These are phyloP conservation scores for Gortyna flavago DNA, from an alignment of 2,888 invertebrate species.

Conservation along the genomic window DNA sequence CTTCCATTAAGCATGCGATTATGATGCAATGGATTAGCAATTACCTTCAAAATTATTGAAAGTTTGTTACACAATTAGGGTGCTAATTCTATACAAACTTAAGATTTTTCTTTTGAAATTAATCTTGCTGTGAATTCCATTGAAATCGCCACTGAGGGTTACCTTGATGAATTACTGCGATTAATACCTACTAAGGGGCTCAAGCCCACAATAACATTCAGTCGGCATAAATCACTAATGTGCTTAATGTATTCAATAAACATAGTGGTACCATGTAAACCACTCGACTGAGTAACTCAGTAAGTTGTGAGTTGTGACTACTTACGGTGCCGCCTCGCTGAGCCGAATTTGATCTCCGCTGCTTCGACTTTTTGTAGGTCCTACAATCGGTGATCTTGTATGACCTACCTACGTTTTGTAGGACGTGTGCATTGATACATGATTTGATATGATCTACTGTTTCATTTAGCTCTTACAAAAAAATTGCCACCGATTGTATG, in stretches of 20 bases:
- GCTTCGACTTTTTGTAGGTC: neutral
- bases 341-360: slow-evolving; percentile 24
- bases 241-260: slow-evolving; percentile 73
- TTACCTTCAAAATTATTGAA: neutral
- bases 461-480: neutral
- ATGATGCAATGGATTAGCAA: neutral
- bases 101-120: slow-evolving; percentile 31
- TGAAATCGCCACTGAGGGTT: slow-evolving; percentile 32
- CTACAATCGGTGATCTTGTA: neutral
- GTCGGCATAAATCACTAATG: slow-evolving; percentile 68
- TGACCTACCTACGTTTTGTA: neutral
- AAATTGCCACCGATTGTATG: too few relatives aligned
- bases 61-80: neutral
- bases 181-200: slow-evolving; percentile 46
- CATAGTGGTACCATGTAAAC: slow-evolving; percentile 62
- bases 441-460: neutral
- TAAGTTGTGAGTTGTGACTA: slow-evolving; percentile 30
- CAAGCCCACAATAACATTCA: slow-evolving; percentile 50
- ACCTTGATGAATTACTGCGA: slow-evolving; percentile 55
- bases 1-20: too few relatives aligned
- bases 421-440: neutral
- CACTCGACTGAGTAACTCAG: slow-evolving; percentile 27
- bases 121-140: slow-evolving; percentile 42
- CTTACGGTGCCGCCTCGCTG: slow-evolving; percentile 33
- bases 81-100: slow-evolving; percentile 16